phyloP scores from a whole-genome alignment of 1,140 invertebrate species.

The Capitella teleta region DNA sequence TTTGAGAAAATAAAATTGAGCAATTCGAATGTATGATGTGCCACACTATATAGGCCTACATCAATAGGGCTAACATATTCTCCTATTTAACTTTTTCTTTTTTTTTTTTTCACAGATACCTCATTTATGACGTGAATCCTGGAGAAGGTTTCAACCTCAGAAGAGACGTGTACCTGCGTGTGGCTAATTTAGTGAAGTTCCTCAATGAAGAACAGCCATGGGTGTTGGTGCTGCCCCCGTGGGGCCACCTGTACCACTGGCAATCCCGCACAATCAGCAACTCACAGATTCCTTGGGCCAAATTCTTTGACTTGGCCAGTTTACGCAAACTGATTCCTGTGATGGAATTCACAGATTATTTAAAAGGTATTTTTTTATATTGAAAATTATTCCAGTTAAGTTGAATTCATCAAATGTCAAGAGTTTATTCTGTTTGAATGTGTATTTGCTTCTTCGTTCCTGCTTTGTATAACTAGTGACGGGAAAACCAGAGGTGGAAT shows the following conservation, averaged over 20 bases:
- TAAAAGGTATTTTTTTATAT: conserved; percentile 39
- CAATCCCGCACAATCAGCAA: conserved; percentile 48
- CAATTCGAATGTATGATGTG: too few species aligned
- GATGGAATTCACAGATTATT: conserved; percentile 73
- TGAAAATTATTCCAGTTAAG: background rate
- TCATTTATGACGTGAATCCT: conserved; percentile 87
- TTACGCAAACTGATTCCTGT: conserved; percentile 70
- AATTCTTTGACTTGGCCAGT: conserved; percentile 77
- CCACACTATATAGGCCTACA: too few species aligned
- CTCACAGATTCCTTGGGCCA: conserved; percentile 57
- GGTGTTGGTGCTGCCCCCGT: conserved; percentile 68
- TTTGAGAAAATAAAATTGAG: too few species aligned
- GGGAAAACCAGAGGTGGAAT: conserved; percentile 52
- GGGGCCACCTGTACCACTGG: conserved; percentile 85
- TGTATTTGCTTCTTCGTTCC: background rate
- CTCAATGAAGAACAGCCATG: conserved; percentile 47
- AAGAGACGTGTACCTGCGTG: conserved; percentile 85
- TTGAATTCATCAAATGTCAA: background rate
- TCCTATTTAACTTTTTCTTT: too few species aligned
- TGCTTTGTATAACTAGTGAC: conserved; percentile 25
- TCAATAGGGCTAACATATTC: too few species aligned
- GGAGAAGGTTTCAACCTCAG: conserved; percentile 94
- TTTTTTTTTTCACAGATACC: conserved; percentile 37
- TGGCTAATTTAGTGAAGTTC: conserved; percentile 66
- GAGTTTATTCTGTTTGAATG: background rate